A percentile compares a stretch with the other conserved stretches of the same genome.
phyloP scores from a whole-genome alignment of 2,888 invertebrate genomes.

The Diogma glabrata region DNA sequence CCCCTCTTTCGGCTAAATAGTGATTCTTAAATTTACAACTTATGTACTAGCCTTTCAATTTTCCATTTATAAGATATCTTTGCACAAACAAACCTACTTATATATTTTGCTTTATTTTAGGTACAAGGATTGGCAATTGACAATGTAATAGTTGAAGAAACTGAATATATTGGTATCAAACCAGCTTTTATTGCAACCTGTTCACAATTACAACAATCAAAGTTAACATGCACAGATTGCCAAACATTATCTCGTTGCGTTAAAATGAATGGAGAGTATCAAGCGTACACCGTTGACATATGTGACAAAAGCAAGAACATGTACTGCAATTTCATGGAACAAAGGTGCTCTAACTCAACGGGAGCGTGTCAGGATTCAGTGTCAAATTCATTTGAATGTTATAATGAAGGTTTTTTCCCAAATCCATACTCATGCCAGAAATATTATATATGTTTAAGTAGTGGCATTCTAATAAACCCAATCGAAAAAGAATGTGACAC shows the following conservation, averaged over 20 bases:
- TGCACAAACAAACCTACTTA: too few relatives aligned
- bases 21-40: too few relatives aligned
- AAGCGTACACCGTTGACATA: not conserved
- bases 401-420: conserved; percentile 6
- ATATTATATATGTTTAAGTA: not conserved
- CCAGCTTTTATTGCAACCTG: not conserved
- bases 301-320: too few relatives aligned
- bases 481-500: not conserved
- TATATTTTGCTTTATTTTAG: too few relatives aligned
- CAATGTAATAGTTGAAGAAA: too few relatives aligned
- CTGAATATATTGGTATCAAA: too few relatives aligned
- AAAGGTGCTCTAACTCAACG: not conserved
- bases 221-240: not conserved
- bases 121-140: too few relatives aligned
- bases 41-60: too few relatives aligned
- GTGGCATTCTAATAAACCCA: not conserved
- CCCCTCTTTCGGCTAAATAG: too few relatives aligned
- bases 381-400: too few relatives aligned
- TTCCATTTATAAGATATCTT: too few relatives aligned
- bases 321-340: not conserved
- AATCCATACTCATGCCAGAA: not conserved
- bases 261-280: not conserved
- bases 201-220: not conserved
- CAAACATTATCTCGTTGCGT: not conserved
- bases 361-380: not conserved